A percentile compares a stretch with the other conserved stretches of the same genome.
phyloP scores from a whole-genome alignment of 2,797 vertebrate species.

The Acridotheres tristis region DNA sequence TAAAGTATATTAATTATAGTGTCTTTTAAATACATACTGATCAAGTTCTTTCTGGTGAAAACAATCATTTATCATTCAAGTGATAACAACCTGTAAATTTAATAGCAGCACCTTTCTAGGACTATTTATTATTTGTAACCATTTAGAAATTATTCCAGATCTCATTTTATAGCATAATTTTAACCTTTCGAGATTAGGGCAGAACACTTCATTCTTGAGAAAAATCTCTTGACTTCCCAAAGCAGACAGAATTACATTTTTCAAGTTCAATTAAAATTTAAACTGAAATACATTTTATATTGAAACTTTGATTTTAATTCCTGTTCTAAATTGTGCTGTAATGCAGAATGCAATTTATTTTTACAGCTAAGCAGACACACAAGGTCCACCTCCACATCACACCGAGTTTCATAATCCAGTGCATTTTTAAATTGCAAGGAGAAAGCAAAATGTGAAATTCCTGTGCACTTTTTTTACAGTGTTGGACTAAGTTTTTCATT shows the following conservation, averaged over 20 bases:
- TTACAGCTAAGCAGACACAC: not conserved
- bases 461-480: conserved; percentile 19
- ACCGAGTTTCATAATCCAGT: not conserved
- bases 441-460: conserved; percentile 39
- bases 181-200: conserved; percentile 67
- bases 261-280: conserved; percentile 45
- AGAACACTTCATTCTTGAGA: conserved; percentile 37
- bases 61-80: conserved; percentile 47
- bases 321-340: conserved; percentile 31
- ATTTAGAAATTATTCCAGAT: conserved; percentile 61
- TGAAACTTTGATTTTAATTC: conserved; percentile 41
- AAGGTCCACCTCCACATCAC: not conserved
- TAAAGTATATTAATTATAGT: conserved; percentile 80
- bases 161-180: conserved; percentile 62
- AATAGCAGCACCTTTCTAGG: conserved; percentile 32
- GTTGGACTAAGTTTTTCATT: conserved; percentile 67
- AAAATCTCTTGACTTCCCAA: conserved; percentile 6
- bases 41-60: conserved; percentile 72
- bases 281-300: conserved; percentile 16
- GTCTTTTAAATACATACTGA: conserved; percentile 74
- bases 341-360: conserved; percentile 41
- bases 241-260: conserved; percentile 51
- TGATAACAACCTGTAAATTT: conserved; percentile 57
- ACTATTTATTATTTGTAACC: conserved; percentile 44
- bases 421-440: conserved; percentile 24